Conservation (phyloP, 2,797 vertebrate species). For the Florisuga fusca region DNA sequence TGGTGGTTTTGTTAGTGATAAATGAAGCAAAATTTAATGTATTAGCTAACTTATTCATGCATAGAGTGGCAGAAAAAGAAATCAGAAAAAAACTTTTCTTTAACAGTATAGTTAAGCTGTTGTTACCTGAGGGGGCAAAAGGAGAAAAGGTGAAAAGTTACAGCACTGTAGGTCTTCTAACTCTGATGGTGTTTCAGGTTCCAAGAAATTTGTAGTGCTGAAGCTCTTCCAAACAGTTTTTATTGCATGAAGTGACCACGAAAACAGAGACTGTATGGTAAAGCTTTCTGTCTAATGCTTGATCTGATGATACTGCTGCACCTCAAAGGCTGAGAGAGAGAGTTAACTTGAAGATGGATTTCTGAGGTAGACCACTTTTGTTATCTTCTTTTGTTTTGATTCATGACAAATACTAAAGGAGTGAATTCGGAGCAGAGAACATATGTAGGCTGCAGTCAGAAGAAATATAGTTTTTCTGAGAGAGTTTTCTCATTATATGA, state of each 20-base stretch:
- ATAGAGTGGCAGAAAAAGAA: background rate
- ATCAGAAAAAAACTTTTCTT: background rate
- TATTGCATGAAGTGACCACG: background rate
- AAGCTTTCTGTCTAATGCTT: background rate
- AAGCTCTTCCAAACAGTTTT: background rate
- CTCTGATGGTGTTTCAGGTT: background rate
- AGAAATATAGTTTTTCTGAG: background rate
- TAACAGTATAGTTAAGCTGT: background rate
- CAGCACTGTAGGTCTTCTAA: background rate
- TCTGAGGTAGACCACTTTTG: background rate
- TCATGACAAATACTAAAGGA: background rate
- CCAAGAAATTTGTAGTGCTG: background rate
- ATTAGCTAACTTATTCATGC: background rate
- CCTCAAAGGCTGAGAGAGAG: background rate
- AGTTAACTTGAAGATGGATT: background rate
- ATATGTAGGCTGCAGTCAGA: background rate
- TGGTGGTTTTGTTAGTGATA: background rate
- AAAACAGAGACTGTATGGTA: background rate
- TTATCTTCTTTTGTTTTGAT: slow-evolving; percentile 4
- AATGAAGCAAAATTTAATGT: background rate
- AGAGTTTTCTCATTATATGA: slow-evolving; percentile 12
- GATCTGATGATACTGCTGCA: background rate
- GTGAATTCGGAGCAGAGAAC: background rate
- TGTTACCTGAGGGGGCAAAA: background rate
- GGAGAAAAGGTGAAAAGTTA: background rate